These are phyloP conservation scores for Budorcas taxicolor DNA, from an alignment of 2,113 vertebrate genomes.

Conservation along the genomic window DNA sequence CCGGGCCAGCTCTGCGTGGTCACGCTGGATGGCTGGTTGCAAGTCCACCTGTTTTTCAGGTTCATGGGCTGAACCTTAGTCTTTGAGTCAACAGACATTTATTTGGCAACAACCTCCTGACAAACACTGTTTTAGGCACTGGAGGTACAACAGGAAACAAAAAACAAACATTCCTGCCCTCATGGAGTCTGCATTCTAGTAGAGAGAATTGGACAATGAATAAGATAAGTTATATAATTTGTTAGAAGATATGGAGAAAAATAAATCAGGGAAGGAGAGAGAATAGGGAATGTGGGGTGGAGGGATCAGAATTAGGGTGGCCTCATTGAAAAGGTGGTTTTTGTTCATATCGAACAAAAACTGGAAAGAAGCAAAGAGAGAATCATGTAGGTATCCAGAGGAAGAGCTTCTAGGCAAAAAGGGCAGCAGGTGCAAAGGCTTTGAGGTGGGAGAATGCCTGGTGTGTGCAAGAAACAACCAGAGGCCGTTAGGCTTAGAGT, in stretches of 20 bases:
- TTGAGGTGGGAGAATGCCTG: neutral
- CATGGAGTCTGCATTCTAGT: neutral
- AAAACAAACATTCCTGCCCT: neutral
- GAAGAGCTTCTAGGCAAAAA: neutral
- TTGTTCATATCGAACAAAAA: neutral
- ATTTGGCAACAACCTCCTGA: neutral
- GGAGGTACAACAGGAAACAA: neutral
- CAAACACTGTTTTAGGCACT: neutral
- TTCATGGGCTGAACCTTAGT: neutral
- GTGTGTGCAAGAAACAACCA: neutral
- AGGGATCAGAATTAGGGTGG: neutral
- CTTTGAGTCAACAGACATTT: neutral
- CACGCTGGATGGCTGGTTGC: neutral
- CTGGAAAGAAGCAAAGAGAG: neutral
- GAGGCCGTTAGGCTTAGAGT: neutral
- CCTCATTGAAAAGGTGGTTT: neutral
- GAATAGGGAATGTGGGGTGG: neutral
- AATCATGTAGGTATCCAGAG: neutral
- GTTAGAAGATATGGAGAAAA: neutral
- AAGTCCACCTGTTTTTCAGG: neutral
- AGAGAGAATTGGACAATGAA: neutral
- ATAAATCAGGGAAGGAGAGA: neutral
- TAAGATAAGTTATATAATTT: neutral
- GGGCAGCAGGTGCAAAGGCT: neutral
- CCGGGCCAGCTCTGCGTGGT: neutral